Conservation (phyloP, 2,888 invertebrate genomes). For the Caenorhabditis sinica region DNA sequence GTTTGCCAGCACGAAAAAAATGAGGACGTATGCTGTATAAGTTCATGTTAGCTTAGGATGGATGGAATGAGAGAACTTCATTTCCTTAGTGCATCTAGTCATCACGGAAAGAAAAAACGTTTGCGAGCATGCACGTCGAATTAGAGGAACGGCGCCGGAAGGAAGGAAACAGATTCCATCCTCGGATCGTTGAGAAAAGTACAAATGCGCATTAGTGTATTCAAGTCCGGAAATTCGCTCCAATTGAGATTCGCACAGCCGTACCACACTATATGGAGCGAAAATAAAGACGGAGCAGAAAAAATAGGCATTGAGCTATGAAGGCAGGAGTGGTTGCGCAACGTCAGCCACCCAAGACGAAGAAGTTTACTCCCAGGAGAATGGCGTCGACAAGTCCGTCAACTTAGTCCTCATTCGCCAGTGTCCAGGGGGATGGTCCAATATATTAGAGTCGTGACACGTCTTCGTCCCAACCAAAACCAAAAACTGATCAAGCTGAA, state of each 20-base stretch:
- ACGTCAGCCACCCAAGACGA: constrained; percentile 64
- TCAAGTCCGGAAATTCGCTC: constrained; percentile 52
- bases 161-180: constrained; percentile 39
- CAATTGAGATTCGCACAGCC: constrained; percentile 34
- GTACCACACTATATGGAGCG: constrained; percentile 17
- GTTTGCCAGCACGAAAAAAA: constrained; percentile 1
- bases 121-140: constrained; percentile 40
- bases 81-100: constrained; percentile 16
- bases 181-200: constrained; percentile 47
- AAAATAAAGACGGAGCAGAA: constrained; percentile 35
- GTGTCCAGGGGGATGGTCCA: constrained; percentile 37
- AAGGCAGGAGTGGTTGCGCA: constrained; percentile 57
- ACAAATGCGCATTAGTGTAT: constrained; percentile 64
- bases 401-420: constrained; percentile 24
- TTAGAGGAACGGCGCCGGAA: constrained; percentile 55
- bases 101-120: constrained; percentile 17
- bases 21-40: constrained; percentile 27
- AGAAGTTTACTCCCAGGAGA: constrained; percentile 64
- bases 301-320: constrained; percentile 50
- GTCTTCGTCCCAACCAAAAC: constrained; percentile 9
- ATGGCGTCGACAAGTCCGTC: constrained; percentile 59
- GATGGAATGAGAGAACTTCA: background rate
- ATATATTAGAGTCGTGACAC: constrained; percentile 51
- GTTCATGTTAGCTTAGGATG: constrained; percentile 21
- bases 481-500: constrained; percentile 22